Evolutionary conservation across 2,888 invertebrate genomes (phyloP).

Genomic region (Lissocephala sabroskyi): DNA sequence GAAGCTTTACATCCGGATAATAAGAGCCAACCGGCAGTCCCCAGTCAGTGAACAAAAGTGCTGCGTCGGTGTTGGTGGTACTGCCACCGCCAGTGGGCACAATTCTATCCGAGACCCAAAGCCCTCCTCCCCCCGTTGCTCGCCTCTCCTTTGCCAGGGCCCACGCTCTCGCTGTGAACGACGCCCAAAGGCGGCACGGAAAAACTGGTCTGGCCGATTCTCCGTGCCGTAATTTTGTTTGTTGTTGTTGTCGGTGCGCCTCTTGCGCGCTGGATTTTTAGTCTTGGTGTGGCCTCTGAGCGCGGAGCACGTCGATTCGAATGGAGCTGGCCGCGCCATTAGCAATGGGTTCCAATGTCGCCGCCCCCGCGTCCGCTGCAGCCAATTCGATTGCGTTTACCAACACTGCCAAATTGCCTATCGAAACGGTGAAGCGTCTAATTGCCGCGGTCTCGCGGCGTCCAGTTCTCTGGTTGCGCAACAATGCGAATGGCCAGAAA

Average conservation of each 20-base stretch:
- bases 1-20: conserved; percentile 62
- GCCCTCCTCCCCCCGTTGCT: conserved; percentile 23
- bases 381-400: too few relatives aligned
- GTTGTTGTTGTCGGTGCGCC: conserved; percentile 13
- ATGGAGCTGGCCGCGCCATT: conserved; percentile 9
- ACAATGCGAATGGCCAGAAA: conserved; percentile 51
- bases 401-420: conserved; percentile 60
- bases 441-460: conserved; percentile 59
- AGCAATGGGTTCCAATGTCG: conserved; percentile 19
- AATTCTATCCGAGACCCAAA: too few relatives aligned
- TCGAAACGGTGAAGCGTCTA: conserved; percentile 58
- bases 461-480: conserved; percentile 60
- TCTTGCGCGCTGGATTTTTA: too few relatives aligned
- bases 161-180: conserved; percentile 15
- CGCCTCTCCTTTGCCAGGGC: neutral
- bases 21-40: conserved; percentile 23
- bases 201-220: conserved; percentile 58
- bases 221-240: conserved; percentile 50
- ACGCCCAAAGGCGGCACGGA: conserved; percentile 64
- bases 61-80: conserved; percentile 11
- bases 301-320: conserved; percentile 42
- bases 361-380: conserved; percentile 18
- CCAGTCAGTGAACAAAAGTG: neutral
- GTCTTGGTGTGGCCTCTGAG: conserved; percentile 57
- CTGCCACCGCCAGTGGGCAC: conserved; percentile 26